Conservation (phyloP, 2,888 invertebrate genomes). For the Halocaridina rubra region DNA sequence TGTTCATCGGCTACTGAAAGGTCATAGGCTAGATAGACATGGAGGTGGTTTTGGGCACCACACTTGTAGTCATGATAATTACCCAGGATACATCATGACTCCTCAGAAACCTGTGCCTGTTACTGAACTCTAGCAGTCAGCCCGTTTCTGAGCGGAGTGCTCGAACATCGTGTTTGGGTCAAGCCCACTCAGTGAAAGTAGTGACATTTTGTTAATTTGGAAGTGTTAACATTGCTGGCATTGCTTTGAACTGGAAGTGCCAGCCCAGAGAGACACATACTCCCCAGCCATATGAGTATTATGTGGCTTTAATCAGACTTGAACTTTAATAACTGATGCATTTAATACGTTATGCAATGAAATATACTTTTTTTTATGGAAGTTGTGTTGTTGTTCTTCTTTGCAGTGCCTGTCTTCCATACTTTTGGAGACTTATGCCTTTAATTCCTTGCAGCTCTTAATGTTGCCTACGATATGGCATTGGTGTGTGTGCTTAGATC, state of each 20-base stretch:
- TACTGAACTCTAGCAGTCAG: constrained; percentile 63
- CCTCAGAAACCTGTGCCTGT: constrained; percentile 62
- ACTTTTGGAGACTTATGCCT: constrained; percentile 53
- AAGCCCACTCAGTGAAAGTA: constrained; percentile 14
- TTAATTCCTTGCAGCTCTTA: constrained; percentile 48
- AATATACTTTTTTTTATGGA: constrained; percentile 36
- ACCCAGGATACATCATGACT: constrained; percentile 54
- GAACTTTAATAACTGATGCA: constrained; percentile 34
- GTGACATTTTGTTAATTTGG: constrained; percentile 20
- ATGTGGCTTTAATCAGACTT: constrained; percentile 29
- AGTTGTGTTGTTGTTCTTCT: constrained; percentile 57
- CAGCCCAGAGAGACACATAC: constrained; percentile 8
- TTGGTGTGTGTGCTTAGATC: constrained; percentile 20
- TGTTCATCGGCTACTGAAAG: constrained; percentile 53
- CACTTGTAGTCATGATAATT: constrained; percentile 45
- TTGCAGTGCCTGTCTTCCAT: constrained; percentile 60
- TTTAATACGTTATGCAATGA: constrained; percentile 42
- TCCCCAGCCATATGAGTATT: constrained; percentile 5
- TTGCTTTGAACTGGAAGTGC: constrained; percentile 18
- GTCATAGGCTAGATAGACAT: constrained; percentile 46
- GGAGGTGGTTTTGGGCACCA: constrained; percentile 27
- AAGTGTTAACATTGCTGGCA: constrained; percentile 20
- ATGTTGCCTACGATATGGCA: constrained; percentile 48
- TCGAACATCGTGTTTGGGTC: neutral
- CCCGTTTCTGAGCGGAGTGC: constrained; percentile 46